Evolutionary conservation across 2,797 vertebrate species (phyloP), one percentile per base, ranked within the genome.

Genomic region (Lithobates sylvaticus): DNA sequence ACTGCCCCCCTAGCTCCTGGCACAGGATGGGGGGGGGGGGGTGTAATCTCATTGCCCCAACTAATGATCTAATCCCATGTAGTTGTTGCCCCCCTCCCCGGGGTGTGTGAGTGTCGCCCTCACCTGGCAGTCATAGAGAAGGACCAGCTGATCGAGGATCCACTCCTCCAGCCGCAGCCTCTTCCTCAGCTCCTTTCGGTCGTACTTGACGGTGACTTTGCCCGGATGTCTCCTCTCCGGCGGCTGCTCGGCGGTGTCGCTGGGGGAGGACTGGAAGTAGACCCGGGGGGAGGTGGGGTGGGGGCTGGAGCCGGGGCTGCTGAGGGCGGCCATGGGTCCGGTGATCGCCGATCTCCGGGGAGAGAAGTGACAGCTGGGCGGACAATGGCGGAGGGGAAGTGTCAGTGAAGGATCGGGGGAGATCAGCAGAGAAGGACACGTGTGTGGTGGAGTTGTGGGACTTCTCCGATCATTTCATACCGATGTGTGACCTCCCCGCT

Each of bases 121-220:
- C 93, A 97, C 97, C 97, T 97, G 96, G 85, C 97, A 98, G 92
- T 97, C 97, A 92, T 97, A 98, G 42, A 98, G 95, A 88, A 95
- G 95, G 83, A 96, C 97, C 81, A 98, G 95, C 95, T 97, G 97
- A 68, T 96, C 95, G 90, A 98, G 95, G 90, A 98, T 98, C 97
- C 97, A 98, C 91, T 98, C 97, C 91, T 98, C 97, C 92, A 98
- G 94, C 92, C 97, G 96, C 87, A 98, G 95, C 89, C 97, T 94
- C 93, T 97, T 97, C 86, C 96, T 94, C 84, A 98, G 95, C 93
- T 98, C 97, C 90, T 97, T 97, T 2, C 96, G 96, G 93, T 98
- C 97, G 89, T 98, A 98, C 91, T 98, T 98, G 74, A 98, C 97
- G 67, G 97, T 98, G 39, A 98, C 97, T 81, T 96, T 95, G 81